Percentiles rank a stretch among this genome's conserved stretches.
phyloP scores from a whole-genome alignment of 1,140 invertebrate species.

The Trypoxylus dichotomus region DNA sequence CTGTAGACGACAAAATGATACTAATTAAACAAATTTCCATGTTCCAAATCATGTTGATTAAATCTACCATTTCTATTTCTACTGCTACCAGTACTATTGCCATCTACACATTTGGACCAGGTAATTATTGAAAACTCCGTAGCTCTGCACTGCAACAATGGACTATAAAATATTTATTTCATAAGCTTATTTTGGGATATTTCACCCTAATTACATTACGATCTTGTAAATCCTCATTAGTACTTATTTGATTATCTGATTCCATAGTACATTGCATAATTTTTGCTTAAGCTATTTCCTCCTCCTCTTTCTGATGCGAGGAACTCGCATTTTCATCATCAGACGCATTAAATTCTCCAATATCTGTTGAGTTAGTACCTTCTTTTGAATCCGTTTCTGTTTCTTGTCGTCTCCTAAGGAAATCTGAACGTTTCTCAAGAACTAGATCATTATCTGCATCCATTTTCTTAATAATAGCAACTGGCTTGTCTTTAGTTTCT shows the following conservation, averaged over 20 bases:
- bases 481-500: slow-evolving; percentile 50
- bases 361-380: slow-evolving; percentile 4
- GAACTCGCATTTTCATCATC: background rate
- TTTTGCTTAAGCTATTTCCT: background rate
- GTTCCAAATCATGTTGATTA: slow-evolving; percentile 47
- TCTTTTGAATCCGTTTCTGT: background rate
- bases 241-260: background rate
- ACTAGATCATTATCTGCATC: slow-evolving; percentile 48
- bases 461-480: slow-evolving; percentile 61
- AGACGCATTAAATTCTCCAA: background rate
- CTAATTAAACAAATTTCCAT: slow-evolving; percentile 50
- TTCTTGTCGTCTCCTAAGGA: slow-evolving; percentile 38
- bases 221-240: background rate
- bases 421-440: slow-evolving; percentile 46
- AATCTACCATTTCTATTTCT: background rate
- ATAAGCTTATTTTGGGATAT: slow-evolving; percentile 75
- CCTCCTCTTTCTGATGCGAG: background rate
- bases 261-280: background rate
- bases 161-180: slow-evolving; percentile 85
- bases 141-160: slow-evolving; percentile 75
- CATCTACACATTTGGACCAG: slow-evolving; percentile 66
- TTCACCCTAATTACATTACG: slow-evolving; percentile 65
- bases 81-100: slow-evolving; percentile 17
- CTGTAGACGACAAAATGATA: slow-evolving; percentile 47
- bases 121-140: slow-evolving; percentile 82